Conservation (phyloP, 2,797 vertebrate genomes). For the Rhinichthys osculus region DNA sequence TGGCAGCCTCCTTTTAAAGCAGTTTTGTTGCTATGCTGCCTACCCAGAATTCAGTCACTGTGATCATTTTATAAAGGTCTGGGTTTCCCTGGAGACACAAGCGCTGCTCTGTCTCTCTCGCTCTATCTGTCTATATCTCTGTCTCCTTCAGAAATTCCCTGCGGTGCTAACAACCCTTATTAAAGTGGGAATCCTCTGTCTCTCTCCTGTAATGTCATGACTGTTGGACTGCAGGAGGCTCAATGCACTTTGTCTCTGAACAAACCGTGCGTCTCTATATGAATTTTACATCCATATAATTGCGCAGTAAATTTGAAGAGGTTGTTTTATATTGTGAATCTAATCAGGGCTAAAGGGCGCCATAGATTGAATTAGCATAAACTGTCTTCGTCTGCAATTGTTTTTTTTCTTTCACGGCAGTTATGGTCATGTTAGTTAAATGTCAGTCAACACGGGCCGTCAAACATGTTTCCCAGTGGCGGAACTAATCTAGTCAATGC, state of each 20-base stretch:
- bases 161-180: slow-evolving; percentile 10
- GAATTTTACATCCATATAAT: not conserved
- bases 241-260: not conserved
- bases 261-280: not conserved
- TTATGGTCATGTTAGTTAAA: not conserved
- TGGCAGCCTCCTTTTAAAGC: slow-evolving; percentile 26
- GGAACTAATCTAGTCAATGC: not conserved
- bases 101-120: slow-evolving; percentile 55
- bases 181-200: slow-evolving; percentile 37
- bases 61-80: slow-evolving; percentile 78
- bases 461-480: not conserved
- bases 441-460: not conserved
- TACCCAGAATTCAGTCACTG: slow-evolving; percentile 73
- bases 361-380: not conserved
- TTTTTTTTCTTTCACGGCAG: not conserved
- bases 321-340: not conserved
- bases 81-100: slow-evolving; percentile 78
- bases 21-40: slow-evolving; percentile 74
- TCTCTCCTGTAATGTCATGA: slow-evolving; percentile 15
- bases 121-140: slow-evolving; percentile 30
- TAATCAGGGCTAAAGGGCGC: not conserved
- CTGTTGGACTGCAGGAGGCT: slow-evolving; percentile 11
- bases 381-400: not conserved
- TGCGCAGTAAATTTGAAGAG: not conserved
- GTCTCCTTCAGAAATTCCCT: slow-evolving; percentile 36